phyloP scores from a whole-genome alignment of 2,797 vertebrate genomes.

The Neosilurus hyrtlii region DNA sequence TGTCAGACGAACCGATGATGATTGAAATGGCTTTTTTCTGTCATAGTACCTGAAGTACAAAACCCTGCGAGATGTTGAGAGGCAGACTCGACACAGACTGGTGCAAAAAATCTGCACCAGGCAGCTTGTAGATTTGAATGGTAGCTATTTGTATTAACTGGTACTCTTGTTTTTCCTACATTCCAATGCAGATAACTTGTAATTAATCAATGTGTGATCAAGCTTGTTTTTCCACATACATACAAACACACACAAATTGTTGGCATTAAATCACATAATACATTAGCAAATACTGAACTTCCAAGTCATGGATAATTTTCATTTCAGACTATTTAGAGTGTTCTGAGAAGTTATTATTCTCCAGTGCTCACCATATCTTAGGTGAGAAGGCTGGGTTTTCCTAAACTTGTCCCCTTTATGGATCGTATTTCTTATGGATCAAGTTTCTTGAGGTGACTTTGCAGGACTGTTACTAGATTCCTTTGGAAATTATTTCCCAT shows the following conservation, averaged over 20 bases:
- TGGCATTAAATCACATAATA: neutral
- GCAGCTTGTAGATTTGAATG: conserved; percentile 41
- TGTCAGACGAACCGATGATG: conserved; percentile 33
- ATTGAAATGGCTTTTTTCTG: conserved; percentile 26
- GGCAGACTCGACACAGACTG: conserved; percentile 47
- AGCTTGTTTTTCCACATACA: too few species aligned
- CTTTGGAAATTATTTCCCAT: too few species aligned
- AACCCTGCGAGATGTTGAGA: conserved; percentile 27
- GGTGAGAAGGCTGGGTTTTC: neutral
- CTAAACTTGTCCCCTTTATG: neutral
- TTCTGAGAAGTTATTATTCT: neutral
- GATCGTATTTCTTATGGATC: neutral
- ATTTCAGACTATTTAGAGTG: neutral
- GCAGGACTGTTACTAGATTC: too few species aligned
- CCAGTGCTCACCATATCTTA: neutral
- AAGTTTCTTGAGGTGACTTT: neutral
- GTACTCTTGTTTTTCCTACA: neutral
- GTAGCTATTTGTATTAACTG: neutral
- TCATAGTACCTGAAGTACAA: conserved; percentile 1
- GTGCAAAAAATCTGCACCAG: conserved; percentile 45
- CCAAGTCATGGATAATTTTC: neutral
- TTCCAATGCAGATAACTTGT: neutral
- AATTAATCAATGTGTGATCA: too few species aligned
- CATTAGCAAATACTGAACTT: neutral
- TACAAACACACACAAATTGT: too few species aligned